Base-by-base conservation (phyloP, 1,140 invertebrate genomes). In the Notospermus geniculatus region DNA sequence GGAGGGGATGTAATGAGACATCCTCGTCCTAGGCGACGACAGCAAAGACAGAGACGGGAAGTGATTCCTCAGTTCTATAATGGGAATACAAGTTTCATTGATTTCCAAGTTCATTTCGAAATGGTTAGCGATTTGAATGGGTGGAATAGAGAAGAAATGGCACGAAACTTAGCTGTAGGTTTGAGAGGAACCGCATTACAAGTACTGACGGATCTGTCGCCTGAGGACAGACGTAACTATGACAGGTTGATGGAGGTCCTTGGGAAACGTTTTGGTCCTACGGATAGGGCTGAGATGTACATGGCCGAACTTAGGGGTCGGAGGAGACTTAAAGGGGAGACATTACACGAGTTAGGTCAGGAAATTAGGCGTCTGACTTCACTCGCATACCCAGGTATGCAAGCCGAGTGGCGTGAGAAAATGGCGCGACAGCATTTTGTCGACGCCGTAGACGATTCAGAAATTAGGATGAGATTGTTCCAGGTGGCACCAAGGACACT, bases 341-440 rank as follows among this genome's bases (percentile, higher is more conserved):
- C 59, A 13, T 28, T 65, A 22, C 55, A 36, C n/a, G 55, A 61
- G 36, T 57, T 65, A 41, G 59, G 59, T 7, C 59, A 65, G 29
- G 54, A 32, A 17, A 62, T 65, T 28, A 57, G 59, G 23, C 25
- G 57, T 28, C 29, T 60, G 19, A 29, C 41, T 15, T 53, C 58
- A 32, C 30, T 60, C 22, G 62, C 57, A 2, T 64, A 64, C 22
- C 57, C 62, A 2, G 63, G 32, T n/a, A 58, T 59, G 11, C 54
- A 57, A 19, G n/a, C 19, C 1, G 62, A 70, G n/a, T 54, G 65
- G 1, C 27, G 53, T n/a, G 65, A 69, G n/a, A 67, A 58, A 1
- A 27, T 69, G 15, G 62, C 65, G 1, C 65, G 61, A 41, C 57
- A 66, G n/a, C n/a, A n/a, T n/a, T n/a, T n/a, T n/a, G n/a, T n/a